phyloP scores from a whole-genome alignment of 2,113 vertebrate genomes.

The Atractosteus spatula region DNA sequence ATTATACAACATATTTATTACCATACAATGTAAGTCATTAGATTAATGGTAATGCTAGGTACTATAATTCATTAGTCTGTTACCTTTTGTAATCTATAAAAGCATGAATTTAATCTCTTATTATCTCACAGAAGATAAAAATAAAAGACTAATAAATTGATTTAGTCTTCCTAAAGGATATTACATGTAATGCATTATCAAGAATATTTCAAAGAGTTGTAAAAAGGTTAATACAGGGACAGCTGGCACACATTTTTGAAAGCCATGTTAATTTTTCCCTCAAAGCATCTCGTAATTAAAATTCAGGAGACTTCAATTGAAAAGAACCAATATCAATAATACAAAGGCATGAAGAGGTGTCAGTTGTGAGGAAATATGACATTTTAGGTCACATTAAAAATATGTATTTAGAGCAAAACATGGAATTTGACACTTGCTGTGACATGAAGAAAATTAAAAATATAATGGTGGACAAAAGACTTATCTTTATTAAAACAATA shows the following conservation, averaged over 20 bases:
- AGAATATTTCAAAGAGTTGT: slow-evolving; percentile 9
- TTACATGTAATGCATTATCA: background rate
- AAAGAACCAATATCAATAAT: background rate
- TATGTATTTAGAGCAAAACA: too few species aligned
- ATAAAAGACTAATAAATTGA: background rate
- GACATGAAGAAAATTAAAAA: too few species aligned
- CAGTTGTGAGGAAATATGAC: too few species aligned
- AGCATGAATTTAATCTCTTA: background rate
- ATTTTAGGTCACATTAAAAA: too few species aligned
- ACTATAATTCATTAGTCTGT: background rate
- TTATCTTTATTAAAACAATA: too few species aligned
- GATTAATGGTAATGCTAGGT: too few species aligned
- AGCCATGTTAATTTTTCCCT: background rate
- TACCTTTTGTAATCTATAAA: background rate
- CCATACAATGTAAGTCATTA: too few species aligned
- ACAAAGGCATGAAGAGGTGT: background rate
- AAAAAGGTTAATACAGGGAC: slow-evolving; percentile 1
- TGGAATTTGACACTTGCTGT: too few species aligned
- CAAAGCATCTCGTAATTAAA: slow-evolving; percentile 2
- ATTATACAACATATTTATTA: too few species aligned
- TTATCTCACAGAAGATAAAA: slow-evolving; percentile 4
- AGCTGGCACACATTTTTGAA: background rate
- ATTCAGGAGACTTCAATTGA: background rate
- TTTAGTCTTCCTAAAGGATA: background rate
- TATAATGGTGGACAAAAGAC: too few species aligned